Evolutionary conservation across 37 sponge, comb jelly and placozoan genomes (phyloP).

Genomic region (Agelas oroides): DNA sequence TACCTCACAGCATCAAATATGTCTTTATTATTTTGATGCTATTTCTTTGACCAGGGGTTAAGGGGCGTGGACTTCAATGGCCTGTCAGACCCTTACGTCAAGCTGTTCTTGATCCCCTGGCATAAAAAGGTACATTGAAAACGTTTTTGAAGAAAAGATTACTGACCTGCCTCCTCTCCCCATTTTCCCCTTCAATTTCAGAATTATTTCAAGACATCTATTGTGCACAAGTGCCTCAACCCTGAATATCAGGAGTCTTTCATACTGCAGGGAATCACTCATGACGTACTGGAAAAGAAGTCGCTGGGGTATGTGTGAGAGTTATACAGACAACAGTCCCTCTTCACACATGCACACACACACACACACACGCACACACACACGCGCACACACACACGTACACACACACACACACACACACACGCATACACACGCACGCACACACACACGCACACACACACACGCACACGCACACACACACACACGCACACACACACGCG

Average conservation of each 20-base stretch:
- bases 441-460: no score
- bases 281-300: slow-evolving; percentile 16
- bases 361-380: no score
- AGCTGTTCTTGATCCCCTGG: slow-evolving; percentile 30
- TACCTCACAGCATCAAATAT: no score
- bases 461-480: no score
- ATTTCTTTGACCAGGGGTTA: no score
- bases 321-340: no score
- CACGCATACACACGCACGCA: background rate
- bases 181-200: background rate
- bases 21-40: no score
- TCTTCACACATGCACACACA: background rate
- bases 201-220: slow-evolving; percentile 30
- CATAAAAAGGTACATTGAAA: slow-evolving; percentile 20
- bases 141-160: no score
- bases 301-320: slow-evolving; percentile 18
- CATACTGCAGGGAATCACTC: slow-evolving; percentile 18
- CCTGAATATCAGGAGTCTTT: slow-evolving; percentile 46
- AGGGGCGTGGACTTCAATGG: slow-evolving; percentile 39
- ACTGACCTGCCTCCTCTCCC: no score
- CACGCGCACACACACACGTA: no score
- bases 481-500: no score
- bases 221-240: slow-evolving; percentile 2
- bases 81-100: slow-evolving; percentile 58
- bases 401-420: no score